phyloP scores from a whole-genome alignment of 2,113 vertebrate species.

The Malaclemys terrapin region DNA sequence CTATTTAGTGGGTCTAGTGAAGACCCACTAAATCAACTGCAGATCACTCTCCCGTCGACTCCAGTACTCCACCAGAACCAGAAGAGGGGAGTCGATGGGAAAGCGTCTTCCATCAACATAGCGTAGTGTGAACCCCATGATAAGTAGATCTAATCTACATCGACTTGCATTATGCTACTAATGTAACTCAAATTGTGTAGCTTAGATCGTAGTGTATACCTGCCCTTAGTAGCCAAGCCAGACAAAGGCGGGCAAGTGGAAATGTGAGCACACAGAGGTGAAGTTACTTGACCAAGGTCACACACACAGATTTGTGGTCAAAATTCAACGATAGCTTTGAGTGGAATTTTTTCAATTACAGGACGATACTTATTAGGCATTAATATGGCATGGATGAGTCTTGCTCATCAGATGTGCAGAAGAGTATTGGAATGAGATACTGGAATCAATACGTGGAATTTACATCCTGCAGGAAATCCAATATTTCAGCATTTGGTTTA shows the following conservation, averaged over 20 bases:
- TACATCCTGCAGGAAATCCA: neutral
- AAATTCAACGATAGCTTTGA: neutral
- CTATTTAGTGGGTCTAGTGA: too few relatives aligned
- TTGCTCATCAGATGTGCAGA: neutral
- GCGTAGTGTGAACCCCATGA: too few relatives aligned
- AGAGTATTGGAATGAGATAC: neutral
- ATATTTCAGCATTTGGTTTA: neutral
- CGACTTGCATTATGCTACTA: too few relatives aligned
- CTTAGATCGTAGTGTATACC: too few relatives aligned
- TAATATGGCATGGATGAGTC: neutral
- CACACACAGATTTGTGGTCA: neutral
- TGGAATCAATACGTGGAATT: neutral
- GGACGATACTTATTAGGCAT: neutral
- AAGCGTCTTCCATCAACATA: too few relatives aligned
- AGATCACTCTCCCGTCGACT: too few relatives aligned
- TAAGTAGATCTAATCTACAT: too few relatives aligned
- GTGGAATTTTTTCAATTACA: neutral
- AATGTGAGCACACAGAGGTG: neutral
- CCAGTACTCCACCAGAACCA: too few relatives aligned
- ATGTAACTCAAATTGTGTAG: too few relatives aligned
- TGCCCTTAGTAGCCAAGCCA: neutral
- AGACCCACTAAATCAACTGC: too few relatives aligned
- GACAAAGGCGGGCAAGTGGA: neutral
- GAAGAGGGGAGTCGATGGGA: too few relatives aligned
- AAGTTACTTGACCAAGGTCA: neutral